These are phyloP conservation scores for Eretmocerus hayati DNA, from an alignment of 2,888 invertebrate genomes.

Conservation along the genomic window DNA sequence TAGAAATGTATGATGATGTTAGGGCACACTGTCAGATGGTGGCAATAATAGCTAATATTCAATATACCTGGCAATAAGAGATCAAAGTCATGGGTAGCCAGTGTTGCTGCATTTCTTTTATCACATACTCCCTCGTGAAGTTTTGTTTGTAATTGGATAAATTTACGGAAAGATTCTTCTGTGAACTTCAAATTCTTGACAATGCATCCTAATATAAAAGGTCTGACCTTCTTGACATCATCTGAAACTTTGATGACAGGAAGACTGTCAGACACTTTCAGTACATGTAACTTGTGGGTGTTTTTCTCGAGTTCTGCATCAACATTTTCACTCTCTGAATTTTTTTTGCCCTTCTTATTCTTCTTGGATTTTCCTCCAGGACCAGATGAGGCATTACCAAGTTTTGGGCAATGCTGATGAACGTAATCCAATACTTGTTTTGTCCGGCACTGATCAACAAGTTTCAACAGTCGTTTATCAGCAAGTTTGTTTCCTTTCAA, in stretches of 20 bases:
- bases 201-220: slow-evolving; percentile 67
- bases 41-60: too few species aligned
- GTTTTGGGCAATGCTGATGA: slow-evolving; percentile 57
- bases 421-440: slow-evolving; percentile 75
- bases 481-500: slow-evolving; percentile 67
- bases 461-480: slow-evolving; percentile 66
- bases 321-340: slow-evolving; percentile 32
- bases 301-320: slow-evolving; percentile 26
- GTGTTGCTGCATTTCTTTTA: slow-evolving; percentile 69
- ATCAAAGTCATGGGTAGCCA: slow-evolving; percentile 75
- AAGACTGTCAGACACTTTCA: slow-evolving; percentile 46
- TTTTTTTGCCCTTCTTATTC: slow-evolving; percentile 37
- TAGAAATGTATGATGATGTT: too few species aligned
- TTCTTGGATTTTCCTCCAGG: slow-evolving; percentile 31
- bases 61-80: slow-evolving; percentile 55
- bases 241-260: slow-evolving; percentile 52
- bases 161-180: slow-evolving; percentile 62
- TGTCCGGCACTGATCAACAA: slow-evolving; percentile 66
- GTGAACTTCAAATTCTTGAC: slow-evolving; percentile 59
- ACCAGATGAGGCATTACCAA: slow-evolving; percentile 25
- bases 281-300: slow-evolving; percentile 41
- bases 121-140: slow-evolving; percentile 70
- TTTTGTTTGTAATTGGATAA: slow-evolving; percentile 73
- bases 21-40: too few species aligned
- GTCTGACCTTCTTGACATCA: slow-evolving; percentile 58